phyloP scores from a whole-genome alignment of 2,797 vertebrate species.

The Arnoldichthys spilopterus region DNA sequence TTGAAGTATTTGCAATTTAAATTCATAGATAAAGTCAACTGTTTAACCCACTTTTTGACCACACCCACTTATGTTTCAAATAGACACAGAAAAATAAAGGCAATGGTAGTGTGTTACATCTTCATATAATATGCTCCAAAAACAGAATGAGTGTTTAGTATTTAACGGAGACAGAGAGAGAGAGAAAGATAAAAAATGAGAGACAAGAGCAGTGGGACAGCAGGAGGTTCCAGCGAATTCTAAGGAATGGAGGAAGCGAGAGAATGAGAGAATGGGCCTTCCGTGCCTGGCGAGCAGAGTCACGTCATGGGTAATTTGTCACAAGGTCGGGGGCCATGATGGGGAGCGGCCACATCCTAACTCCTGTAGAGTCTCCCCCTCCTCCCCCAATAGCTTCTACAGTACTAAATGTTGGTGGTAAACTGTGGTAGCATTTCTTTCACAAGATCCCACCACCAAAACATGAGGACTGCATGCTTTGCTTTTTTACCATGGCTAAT shows the following conservation, averaged over 20 bases:
- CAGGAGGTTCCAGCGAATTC: background rate
- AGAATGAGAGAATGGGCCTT: conserved; percentile 67
- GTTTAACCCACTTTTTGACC: too few relatives aligned
- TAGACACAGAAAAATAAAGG: too few relatives aligned
- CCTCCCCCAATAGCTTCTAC: conserved; percentile 9
- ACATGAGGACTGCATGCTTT: too few relatives aligned
- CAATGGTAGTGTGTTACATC: background rate
- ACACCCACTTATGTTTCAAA: too few relatives aligned
- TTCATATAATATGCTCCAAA: background rate
- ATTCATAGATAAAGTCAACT: too few relatives aligned
- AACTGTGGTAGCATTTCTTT: conserved; percentile 13
- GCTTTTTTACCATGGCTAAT: background rate
- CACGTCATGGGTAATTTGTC: conserved; percentile 79
- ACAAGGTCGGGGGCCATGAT: conserved; percentile 57
- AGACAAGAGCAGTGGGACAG: conserved; percentile 14
- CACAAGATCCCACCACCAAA: conserved; percentile 7
- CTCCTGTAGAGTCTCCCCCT: conserved; percentile 47
- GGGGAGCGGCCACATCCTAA: conserved; percentile 66
- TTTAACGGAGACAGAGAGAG: background rate
- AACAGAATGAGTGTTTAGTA: background rate
- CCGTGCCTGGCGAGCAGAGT: conserved; percentile 74
- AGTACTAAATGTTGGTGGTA: conserved; percentile 17
- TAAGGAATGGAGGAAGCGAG: conserved; percentile 25
- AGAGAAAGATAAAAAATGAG: background rate
- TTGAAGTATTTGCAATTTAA: too few relatives aligned